These are phyloP conservation scores for Gymnosoma rotundatum DNA, from an alignment of 2,888 invertebrate species.

Conservation along the genomic window DNA sequence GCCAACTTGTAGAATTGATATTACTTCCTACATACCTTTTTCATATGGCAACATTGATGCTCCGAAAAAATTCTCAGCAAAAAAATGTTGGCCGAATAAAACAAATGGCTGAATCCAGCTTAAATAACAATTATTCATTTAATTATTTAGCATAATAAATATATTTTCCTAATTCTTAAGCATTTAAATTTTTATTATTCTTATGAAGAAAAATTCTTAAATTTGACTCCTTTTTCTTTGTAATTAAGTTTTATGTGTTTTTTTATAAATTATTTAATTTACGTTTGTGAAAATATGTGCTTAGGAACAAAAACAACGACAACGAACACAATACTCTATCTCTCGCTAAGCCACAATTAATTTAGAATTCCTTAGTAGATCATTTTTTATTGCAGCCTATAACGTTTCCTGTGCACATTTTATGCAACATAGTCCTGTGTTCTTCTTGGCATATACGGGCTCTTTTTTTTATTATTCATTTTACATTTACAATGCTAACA, in stretches of 20 bases:
- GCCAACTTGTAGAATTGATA: no score
- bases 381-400: slow-evolving; percentile 67
- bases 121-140: no score
- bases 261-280: slow-evolving; percentile 45
- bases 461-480: slow-evolving; percentile 5
- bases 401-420: slow-evolving; percentile 32
- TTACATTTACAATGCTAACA: slow-evolving; percentile 35
- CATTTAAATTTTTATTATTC: slow-evolving; percentile 4
- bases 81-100: no score
- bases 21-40: no score
- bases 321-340: slow-evolving; percentile 18
- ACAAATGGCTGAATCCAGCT: no score
- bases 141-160: no score
- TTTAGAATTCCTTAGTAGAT: slow-evolving; percentile 66
- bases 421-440: slow-evolving; percentile 19
- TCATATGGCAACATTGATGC: no score
- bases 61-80: no score
- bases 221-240: slow-evolving; percentile 33
- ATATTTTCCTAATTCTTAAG: neutral
- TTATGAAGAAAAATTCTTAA: neutral
- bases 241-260: slow-evolving; percentile 24
- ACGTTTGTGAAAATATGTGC: neutral
- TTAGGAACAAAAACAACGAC: neutral
- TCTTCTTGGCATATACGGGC: slow-evolving; percentile 41
- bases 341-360: slow-evolving; percentile 65